phyloP scores from a whole-genome alignment of 2,113 vertebrate genomes.

The Malurus melanocephalus region DNA sequence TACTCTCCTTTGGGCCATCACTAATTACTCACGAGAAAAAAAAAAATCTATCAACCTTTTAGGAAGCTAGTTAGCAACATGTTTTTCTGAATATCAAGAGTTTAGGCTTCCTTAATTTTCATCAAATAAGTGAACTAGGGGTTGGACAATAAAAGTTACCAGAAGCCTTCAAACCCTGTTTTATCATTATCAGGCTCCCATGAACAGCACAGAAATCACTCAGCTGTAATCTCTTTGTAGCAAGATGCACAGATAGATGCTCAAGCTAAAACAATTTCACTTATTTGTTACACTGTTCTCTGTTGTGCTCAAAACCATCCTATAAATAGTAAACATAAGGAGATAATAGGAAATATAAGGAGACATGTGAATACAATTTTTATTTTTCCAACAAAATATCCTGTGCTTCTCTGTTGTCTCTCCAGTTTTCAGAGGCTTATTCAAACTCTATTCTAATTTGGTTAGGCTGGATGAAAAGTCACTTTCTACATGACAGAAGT shows the following conservation, averaged over 20 bases:
- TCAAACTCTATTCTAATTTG: neutral
- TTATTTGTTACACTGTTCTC: neutral
- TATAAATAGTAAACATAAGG: neutral
- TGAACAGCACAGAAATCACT: neutral
- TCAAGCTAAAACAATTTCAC: slow-evolving; percentile 25
- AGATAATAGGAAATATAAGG: neutral
- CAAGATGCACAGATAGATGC: neutral
- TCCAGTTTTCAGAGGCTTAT: neutral
- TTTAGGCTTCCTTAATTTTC: neutral
- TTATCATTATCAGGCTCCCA: neutral
- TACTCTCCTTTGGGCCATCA: neutral
- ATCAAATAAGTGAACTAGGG: neutral
- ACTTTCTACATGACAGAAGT: neutral
- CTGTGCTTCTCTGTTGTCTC: neutral
- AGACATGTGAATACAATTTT: neutral
- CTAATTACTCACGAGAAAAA: neutral
- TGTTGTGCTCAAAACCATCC: neutral
- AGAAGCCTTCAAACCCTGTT: neutral
- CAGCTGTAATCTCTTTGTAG: neutral
- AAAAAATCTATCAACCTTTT: neutral
- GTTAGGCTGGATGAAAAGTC: neutral
- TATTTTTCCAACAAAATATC: neutral
- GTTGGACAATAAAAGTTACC: neutral
- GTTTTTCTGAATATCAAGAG: neutral
- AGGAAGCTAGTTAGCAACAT: neutral